phyloP scores from a whole-genome alignment of 1,140 invertebrate species.

The Drosophila saltans region DNA sequence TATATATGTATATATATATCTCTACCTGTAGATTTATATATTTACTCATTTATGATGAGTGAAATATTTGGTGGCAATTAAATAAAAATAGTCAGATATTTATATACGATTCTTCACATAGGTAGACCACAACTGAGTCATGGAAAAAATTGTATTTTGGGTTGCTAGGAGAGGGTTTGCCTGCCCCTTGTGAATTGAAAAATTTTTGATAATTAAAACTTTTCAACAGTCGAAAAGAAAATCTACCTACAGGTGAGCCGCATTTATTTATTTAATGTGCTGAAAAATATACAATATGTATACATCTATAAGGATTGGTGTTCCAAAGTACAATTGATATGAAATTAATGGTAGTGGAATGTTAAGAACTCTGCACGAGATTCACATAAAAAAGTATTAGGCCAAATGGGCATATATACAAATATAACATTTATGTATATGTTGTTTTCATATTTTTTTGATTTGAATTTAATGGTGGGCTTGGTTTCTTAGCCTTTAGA shows the following conservation, averaged over 20 bases:
- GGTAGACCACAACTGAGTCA: conserved; percentile 40
- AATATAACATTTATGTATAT: conserved; percentile 12
- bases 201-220: conserved; percentile 60
- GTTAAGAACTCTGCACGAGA: conserved; percentile 31
- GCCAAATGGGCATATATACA: conserved; percentile 13
- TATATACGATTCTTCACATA: conserved; percentile 43
- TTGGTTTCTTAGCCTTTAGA: conserved; percentile 22
- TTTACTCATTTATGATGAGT: conserved; percentile 46
- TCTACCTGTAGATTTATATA: conserved; percentile 40
- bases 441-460: conserved; percentile 40
- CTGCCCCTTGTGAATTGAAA: conserved; percentile 48
- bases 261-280: conserved; percentile 72
- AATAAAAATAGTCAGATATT: conserved; percentile 63
- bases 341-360: conserved; percentile 40
- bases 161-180: not conserved
- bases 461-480: conserved; percentile 50
- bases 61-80: conserved; percentile 63
- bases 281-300: conserved; percentile 21
- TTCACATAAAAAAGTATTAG: conserved; percentile 55
- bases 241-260: conserved; percentile 63
- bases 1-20: conserved; percentile 13
- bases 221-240: conserved; percentile 43
- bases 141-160: conserved; percentile 9
- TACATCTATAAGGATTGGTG: conserved; percentile 16
- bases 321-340: conserved; percentile 54